phyloP scores from a whole-genome alignment of 2,113 vertebrate species.

The Pelmatolapia mariae region DNA sequence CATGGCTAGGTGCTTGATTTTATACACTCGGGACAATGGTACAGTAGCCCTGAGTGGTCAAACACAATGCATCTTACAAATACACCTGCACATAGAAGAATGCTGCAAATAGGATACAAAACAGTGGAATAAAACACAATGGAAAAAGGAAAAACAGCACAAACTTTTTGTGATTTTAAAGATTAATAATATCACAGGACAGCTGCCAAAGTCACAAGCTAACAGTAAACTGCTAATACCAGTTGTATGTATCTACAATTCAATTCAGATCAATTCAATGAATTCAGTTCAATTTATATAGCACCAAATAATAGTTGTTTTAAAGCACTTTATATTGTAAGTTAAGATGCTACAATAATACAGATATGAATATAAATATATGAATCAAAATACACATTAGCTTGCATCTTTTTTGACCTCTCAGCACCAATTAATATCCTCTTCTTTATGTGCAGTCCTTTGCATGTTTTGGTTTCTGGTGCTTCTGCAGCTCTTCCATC shows the following conservation, averaged over 20 bases:
- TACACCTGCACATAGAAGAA: neutral
- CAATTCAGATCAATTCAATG: neutral
- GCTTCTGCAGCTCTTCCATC: neutral
- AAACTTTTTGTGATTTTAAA: neutral
- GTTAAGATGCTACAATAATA: neutral
- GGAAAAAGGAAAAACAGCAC: neutral
- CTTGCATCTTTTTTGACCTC: neutral
- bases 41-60: neutral
- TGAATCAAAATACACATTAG: neutral
- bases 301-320: neutral
- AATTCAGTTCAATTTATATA: neutral
- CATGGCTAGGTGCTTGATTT: neutral
- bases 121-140: neutral
- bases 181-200: neutral
- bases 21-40: neutral
- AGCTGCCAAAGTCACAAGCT: neutral
- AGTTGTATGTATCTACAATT: neutral
- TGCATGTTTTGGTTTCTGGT: neutral
- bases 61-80: neutral
- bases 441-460: neutral
- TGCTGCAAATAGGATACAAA: neutral
- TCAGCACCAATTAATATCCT: neutral
- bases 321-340: neutral
- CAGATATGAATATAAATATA: neutral
- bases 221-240: neutral